Conservation (phyloP, 2,888 invertebrate species). For the Isoperla grammatica region DNA sequence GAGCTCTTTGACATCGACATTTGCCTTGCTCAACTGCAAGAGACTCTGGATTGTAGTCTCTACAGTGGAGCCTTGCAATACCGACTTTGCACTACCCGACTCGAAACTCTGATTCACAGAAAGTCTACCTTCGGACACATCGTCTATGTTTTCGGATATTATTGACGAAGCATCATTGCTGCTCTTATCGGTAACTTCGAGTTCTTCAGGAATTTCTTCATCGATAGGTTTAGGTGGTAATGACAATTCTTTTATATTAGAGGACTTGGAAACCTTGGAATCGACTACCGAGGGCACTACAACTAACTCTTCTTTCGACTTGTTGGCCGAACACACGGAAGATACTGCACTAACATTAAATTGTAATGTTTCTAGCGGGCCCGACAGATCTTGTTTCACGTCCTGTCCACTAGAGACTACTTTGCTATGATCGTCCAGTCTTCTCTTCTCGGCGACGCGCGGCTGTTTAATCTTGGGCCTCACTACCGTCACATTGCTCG, state of each 20-base stretch:
- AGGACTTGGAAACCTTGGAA: too few relatives aligned
- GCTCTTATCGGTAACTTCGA: not conserved
- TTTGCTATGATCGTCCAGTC: not conserved
- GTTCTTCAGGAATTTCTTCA: slow-evolving; percentile 3
- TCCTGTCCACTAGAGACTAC: not conserved
- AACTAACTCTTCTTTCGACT: too few relatives aligned
- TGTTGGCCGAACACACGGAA: too few relatives aligned
- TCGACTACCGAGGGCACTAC: too few relatives aligned
- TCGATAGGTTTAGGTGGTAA: too few relatives aligned
- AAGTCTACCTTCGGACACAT: not conserved
- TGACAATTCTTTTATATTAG: too few relatives aligned
- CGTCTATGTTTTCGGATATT: slow-evolving; percentile 14
- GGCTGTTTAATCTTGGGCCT: slow-evolving; percentile 46
- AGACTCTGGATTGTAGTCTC: slow-evolving; percentile 27
- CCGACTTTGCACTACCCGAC: slow-evolving; percentile 25
- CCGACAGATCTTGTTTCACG: not conserved
- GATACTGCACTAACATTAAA: too few relatives aligned
- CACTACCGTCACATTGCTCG: slow-evolving; percentile 35
- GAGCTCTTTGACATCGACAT: not conserved
- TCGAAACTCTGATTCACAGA: not conserved
- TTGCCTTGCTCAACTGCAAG: slow-evolving; percentile 1
- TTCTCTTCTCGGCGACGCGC: slow-evolving; percentile 30
- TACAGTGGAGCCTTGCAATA: slow-evolving; percentile 28
- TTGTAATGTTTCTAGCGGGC: too few relatives aligned
- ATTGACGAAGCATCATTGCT: slow-evolving; percentile 10